Percentiles rank a stretch among this genome's conserved stretches.
These are phyloP conservation scores for Karalla daura DNA, from an alignment of 2,797 vertebrate species.

Conservation along the genomic window DNA sequence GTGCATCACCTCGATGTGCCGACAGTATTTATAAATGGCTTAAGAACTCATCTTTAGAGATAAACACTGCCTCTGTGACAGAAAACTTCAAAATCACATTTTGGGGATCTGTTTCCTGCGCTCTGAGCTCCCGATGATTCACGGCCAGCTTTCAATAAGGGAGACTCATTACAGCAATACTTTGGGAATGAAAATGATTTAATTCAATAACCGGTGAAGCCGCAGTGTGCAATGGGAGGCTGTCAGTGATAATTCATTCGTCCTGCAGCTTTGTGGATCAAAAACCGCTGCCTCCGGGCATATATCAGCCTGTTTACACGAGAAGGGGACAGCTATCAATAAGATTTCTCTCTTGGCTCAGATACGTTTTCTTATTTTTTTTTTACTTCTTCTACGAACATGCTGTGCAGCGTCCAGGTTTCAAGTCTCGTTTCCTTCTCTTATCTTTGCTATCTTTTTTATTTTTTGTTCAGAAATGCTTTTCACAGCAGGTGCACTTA, in stretches of 20 bases:
- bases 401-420: background rate
- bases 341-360: constrained; percentile 25
- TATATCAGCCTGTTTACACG: constrained; percentile 47
- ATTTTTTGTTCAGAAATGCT: constrained; percentile 3
- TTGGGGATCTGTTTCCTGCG: too few relatives aligned
- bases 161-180: constrained; percentile 33
- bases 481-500: constrained; percentile 7
- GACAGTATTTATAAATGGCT: constrained; percentile 1
- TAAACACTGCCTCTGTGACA: background rate
- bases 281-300: constrained; percentile 39
- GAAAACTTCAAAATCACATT: background rate
- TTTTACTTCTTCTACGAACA: constrained; percentile 8
- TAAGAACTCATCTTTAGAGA: background rate
- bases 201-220: constrained; percentile 61
- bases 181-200: constrained; percentile 48
- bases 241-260: constrained; percentile 65
- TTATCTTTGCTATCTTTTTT: constrained; percentile 8
- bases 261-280: constrained; percentile 38
- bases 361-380: too few relatives aligned
- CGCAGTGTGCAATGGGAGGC: constrained; percentile 55
- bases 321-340: constrained; percentile 45
- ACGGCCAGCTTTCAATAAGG: constrained; percentile 24
- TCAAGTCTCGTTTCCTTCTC: constrained; percentile 15
- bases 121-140: too few relatives aligned
- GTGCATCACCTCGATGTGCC: background rate